A percentile compares a stretch with the other conserved stretches of the same genome.
Evolutionary conservation across 2,113 vertebrate species (phyloP).

Genomic region (Caretta caretta): DNA sequence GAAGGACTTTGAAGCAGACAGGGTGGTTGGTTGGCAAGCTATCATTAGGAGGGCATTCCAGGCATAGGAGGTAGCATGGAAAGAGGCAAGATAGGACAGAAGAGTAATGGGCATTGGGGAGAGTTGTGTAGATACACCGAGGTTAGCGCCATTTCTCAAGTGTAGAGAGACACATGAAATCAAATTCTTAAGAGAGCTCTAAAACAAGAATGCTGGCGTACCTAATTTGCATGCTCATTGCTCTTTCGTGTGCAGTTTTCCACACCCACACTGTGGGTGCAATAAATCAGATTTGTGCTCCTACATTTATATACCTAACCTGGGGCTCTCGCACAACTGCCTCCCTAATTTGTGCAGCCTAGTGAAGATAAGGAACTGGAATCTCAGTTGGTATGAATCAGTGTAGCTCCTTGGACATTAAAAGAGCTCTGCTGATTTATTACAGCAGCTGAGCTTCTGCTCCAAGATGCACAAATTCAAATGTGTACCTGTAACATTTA

Average conservation of each 20-base stretch:
- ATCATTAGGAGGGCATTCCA: background rate
- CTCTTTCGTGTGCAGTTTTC: background rate
- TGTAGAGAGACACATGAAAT: no score
- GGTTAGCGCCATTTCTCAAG: background rate
- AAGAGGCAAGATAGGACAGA: background rate
- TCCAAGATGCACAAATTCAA: background rate
- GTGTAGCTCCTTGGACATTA: background rate
- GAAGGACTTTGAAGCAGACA: background rate
- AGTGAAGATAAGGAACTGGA: background rate
- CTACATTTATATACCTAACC: no score
- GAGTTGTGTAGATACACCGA: background rate
- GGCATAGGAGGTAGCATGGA: background rate
- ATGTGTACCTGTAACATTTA: background rate
- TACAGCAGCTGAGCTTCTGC: background rate
- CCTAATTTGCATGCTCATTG: background rate
- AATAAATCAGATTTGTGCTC: background rate
- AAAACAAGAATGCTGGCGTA: background rate
- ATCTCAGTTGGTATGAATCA: background rate
- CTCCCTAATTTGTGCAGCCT: background rate
- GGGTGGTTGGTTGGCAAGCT: background rate
- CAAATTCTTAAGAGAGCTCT: no score
- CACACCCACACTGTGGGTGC: background rate
- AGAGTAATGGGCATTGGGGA: background rate
- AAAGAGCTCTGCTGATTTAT: background rate
- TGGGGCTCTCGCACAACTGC: no score